phyloP scores from a whole-genome alignment of 1,140 invertebrate genomes.

The Chrysomallon squamiferum region DNA sequence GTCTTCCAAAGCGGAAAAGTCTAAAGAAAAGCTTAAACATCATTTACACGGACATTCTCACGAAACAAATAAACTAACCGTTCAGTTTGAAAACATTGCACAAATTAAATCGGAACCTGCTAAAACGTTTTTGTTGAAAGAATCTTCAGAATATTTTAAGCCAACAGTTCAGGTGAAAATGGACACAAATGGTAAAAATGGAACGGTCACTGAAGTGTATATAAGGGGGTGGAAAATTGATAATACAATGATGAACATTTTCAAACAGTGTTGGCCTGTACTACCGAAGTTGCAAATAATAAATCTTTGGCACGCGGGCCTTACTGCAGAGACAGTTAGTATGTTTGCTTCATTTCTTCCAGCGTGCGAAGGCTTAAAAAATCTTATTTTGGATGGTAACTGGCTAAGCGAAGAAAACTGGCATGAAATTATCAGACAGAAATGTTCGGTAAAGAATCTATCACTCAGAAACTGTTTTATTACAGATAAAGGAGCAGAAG shows the following conservation, averaged over 20 bases:
- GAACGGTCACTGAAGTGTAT: conserved; percentile 61
- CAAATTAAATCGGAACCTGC: too few species aligned
- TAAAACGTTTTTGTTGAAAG: conserved; percentile 57
- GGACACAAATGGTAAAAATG: conserved; percentile 60
- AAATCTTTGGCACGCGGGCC: conserved; percentile 36
- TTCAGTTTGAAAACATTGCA: conserved; percentile 57
- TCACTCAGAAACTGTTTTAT: conserved; percentile 58
- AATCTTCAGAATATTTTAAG: conserved; percentile 62
- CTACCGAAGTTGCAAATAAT: conserved; percentile 60
- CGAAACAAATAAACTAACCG: too few species aligned
- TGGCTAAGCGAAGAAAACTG: too few species aligned
- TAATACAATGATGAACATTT: conserved; percentile 53
- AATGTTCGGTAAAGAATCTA: conserved; percentile 44
- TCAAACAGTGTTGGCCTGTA: conserved; percentile 56
- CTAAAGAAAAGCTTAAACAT: too few species aligned
- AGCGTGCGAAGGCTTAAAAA: too few species aligned
- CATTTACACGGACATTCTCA: too few species aligned
- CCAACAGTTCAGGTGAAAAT: conserved; percentile 61
- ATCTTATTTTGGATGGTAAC: too few species aligned
- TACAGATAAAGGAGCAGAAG: conserved; percentile 51
- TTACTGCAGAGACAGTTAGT: too few species aligned
- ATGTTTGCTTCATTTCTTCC: too few species aligned
- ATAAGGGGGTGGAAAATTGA: conserved; percentile 62
- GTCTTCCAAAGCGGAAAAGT: too few species aligned
- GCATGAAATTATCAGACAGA: too few species aligned